Evolutionary conservation across 2,797 vertebrate genomes (phyloP), one percentile per base, ranked within the genome.

Genomic region (Fistularia commersonii): DNA sequence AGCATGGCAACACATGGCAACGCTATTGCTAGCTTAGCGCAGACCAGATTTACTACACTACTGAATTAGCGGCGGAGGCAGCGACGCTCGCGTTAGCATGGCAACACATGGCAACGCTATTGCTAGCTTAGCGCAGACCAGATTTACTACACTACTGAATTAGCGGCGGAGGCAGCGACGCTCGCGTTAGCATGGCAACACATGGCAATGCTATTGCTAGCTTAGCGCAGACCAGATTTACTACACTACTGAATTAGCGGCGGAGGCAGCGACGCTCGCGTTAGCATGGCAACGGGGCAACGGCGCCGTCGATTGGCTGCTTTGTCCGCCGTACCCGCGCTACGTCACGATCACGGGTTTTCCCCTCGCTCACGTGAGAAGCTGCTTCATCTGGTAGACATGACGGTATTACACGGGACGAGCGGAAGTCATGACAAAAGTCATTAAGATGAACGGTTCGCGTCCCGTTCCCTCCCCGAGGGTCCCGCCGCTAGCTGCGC

Each of bases 401-500:
- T 50, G 40, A 23, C 12, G 31, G 6, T n/a, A 5, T 51, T 11
- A 8, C 11, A 35, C 6, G 6, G 10, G 32, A 42, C 35, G 11
- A 34, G 6, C 41, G 10, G 9, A 37, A 14, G 32, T 50, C 37
- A 52, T n/a, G 11, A 41, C 41, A 2, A 2, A 11, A 52, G 51
- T 52, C 14, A 43, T 50, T 40, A 40, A 15, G 48, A 50, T 50
- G 39, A 36, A 50, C 32, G 36, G 12, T 44, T 10, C 14, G 32
- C 41, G 32, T 8, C 23, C 33, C 41, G 5, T 44, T 23, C 10
- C 39, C 23, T n/a, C 23, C 31, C 8, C 36, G 8, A 9, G 36
- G 3, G 8, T 38, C 11, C 3, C 36, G 11, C 8, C 11, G 36
- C 34, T 41, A 7, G 34, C 35, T 35, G 11, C 39, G 12, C 57